Evolutionary conservation across 92 coral and sea anemone species (phyloP), one percentile per base, ranked within the genome.

Genomic region (Phenganax marumi): DNA sequence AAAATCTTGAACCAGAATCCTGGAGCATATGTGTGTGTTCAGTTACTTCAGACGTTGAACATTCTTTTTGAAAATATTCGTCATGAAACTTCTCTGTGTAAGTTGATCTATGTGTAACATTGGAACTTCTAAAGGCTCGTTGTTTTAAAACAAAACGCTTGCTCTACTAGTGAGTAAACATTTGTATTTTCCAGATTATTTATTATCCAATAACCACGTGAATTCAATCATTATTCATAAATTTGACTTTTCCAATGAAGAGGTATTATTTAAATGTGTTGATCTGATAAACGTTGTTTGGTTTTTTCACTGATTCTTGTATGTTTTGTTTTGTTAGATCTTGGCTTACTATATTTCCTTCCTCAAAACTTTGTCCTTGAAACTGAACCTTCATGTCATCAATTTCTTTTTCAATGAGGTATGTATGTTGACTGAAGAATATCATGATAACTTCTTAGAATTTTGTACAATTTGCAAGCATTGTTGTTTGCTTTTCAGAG

Each of bases 331-430:
- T 10, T 49, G 74, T 0, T 84, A 95, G 98, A 92, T 96, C 21
- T 81, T 96, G 57, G 99, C 99, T 2, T 96, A 96, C 69, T 96
- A 96, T 81, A 96, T 96, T 84, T 96, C 99, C 47, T 96, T 96
- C 66, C 84, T 96, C 33, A 96, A 96, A 86, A 96, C 99, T 11
- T 79, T 96, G 21, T 96, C 99, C 55, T 90, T 96, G 77, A 96
- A 96, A 84, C 93, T 96, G 19, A 96, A 96, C 79, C 90, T 89
- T 55, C 99, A 96, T 33, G 93, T 97, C 17, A 93, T 96, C 61
- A 97, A 96, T 81, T 96, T 96, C 90, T 96, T 96, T 78, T 96
- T 96, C 73, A 96, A 96, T 83, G 99, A 96, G 96, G 99, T 96
- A 60, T 83, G 87, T 79, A 48, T 51, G 12, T 21, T 19, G 11